phyloP scores from a whole-genome alignment of 2,888 invertebrate genomes.

The Parnassius mnemosyne region DNA sequence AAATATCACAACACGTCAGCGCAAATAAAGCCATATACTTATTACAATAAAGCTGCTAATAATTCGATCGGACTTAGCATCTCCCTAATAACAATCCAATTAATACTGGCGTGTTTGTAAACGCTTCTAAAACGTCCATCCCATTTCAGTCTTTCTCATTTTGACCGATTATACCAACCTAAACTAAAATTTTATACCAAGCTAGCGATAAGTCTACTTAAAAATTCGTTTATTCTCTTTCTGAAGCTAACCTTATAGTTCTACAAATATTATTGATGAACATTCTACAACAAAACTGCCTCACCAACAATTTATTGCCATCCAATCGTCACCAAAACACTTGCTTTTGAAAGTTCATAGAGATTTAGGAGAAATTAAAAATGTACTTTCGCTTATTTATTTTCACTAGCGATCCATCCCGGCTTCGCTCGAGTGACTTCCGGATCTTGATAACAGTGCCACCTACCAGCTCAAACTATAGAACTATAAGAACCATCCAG shows the following conservation, averaged over 20 bases:
- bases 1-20: conserved; percentile 71
- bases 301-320: no score
- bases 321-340: no score
- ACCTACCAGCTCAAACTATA: no score
- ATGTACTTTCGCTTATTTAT: no score
- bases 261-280: no score
- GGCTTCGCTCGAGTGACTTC: no score
- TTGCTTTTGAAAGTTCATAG: no score
- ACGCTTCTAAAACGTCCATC: not conserved
- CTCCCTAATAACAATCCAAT: conserved; percentile 5
- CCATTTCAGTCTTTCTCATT: conserved; percentile 6
- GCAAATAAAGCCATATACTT: conserved; percentile 67
- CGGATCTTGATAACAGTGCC: no score
- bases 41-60: conserved; percentile 31
- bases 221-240: conserved; percentile 4
- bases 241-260: conserved; percentile 4
- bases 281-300: no score
- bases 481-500: no score
- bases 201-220: conserved; percentile 10
- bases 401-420: no score
- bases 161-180: not conserved
- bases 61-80: conserved; percentile 27
- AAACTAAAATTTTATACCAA: conserved; percentile 4
- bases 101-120: not conserved
- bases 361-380: no score